A percentile compares a stretch with the other conserved stretches of the same genome.
phyloP scores from a whole-genome alignment of 2,888 invertebrate genomes.

The Stenodema calcarata region DNA sequence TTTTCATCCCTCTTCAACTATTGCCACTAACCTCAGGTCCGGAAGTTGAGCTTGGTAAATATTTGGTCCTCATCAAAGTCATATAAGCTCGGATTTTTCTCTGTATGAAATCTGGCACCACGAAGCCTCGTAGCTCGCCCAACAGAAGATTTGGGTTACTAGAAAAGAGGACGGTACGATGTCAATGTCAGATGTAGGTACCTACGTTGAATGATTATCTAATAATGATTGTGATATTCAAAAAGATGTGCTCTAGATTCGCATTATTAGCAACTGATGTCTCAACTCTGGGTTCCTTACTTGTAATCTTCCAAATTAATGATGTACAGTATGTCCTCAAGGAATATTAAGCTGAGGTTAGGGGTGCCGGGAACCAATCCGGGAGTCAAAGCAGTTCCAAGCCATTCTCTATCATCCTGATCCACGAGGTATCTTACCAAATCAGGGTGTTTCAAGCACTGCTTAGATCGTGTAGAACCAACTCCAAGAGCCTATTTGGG shows the following conservation, averaged over 20 bases:
- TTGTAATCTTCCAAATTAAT: slow-evolving; percentile 75
- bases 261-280: no score
- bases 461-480: slow-evolving; percentile 75
- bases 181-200: no score
- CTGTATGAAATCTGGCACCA: slow-evolving; percentile 76
- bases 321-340: slow-evolving; percentile 79
- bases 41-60: slow-evolving; percentile 34
- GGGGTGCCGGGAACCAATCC: slow-evolving; percentile 53
- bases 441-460: slow-evolving; percentile 80
- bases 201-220: no score
- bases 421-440: slow-evolving; percentile 80
- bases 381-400: slow-evolving; percentile 68
- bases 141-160: slow-evolving; percentile 64
- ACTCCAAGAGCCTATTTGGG: slow-evolving; percentile 66
- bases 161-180: neutral
- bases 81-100: slow-evolving; percentile 76
- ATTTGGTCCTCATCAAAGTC: slow-evolving; percentile 60
- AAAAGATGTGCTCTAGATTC: no score
- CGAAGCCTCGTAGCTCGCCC: slow-evolving; percentile 76
- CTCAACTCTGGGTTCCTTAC: slow-evolving; percentile 48
- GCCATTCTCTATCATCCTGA: slow-evolving; percentile 81
- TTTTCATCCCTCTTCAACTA: no score
- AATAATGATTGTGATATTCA: no score
- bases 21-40: neutral
- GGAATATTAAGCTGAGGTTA: slow-evolving; percentile 71